Evolutionary conservation across 2,888 invertebrate species (phyloP).

Genomic region (Nephrocerus scutellatus): DNA sequence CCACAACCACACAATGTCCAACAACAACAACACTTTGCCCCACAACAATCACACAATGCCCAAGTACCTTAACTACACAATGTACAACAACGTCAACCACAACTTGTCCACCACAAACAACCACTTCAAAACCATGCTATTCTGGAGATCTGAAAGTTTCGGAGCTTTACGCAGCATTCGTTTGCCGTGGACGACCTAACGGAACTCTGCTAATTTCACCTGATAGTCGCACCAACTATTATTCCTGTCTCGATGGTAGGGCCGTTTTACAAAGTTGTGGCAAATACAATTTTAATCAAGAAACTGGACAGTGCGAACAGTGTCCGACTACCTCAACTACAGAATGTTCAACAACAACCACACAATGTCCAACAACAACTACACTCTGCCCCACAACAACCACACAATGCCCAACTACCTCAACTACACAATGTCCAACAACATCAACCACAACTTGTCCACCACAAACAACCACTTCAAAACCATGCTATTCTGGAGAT

Average conservation of each 20-base stretch:
- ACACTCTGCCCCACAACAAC: conserved; percentile 9
- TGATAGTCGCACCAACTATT: conserved; percentile 35
- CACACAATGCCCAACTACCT: conserved; percentile 4
- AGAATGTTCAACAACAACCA: neutral
- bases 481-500: no score
- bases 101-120: no score
- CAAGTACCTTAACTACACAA: no score
- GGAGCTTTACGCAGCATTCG: conserved; percentile 26
- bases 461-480: conserved; percentile 12
- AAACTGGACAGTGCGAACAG: conserved; percentile 33
- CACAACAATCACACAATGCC: conserved; percentile 5
- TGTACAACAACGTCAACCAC: conserved; percentile 3
- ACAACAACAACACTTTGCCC: conserved; percentile 6
- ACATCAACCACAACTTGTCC: neutral
- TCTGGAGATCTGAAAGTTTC: no score
- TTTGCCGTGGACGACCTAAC: conserved; percentile 32
- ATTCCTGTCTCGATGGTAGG: conserved; percentile 31
- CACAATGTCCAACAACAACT: conserved; percentile 7
- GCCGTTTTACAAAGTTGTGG: conserved; percentile 33
- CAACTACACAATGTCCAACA: conserved; percentile 3
- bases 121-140: no score
- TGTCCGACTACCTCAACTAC: conserved; percentile 2
- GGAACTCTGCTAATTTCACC: conserved; percentile 36
- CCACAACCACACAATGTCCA: conserved; percentile 10
- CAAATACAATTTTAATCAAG: conserved; percentile 31